Conservation (phyloP, 2,888 invertebrate species). For the Neoaliturus tenellus region DNA sequence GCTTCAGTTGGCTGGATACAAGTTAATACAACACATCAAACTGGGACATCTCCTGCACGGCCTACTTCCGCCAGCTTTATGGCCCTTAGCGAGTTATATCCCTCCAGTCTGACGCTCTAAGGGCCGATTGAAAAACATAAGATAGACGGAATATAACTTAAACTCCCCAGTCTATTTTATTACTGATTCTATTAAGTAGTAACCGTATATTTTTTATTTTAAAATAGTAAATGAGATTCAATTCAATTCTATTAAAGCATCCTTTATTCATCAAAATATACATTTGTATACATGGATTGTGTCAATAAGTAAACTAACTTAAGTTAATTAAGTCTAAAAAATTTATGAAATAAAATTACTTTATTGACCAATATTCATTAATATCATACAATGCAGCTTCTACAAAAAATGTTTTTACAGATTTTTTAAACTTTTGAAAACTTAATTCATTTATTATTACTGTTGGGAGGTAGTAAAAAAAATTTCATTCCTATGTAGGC, state of each 20-base stretch:
- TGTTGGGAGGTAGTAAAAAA: too few relatives aligned
- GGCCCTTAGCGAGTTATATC: not conserved
- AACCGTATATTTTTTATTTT: not conserved
- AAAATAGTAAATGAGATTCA: not conserved
- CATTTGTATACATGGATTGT: too few relatives aligned
- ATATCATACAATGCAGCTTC: too few relatives aligned
- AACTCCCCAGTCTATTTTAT: not conserved
- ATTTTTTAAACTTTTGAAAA: too few relatives aligned
- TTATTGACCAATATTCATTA: too few relatives aligned
- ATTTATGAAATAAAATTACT: too few relatives aligned
- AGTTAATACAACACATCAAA: constrained; percentile 16
- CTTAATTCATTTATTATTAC: too few relatives aligned
- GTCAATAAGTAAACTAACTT: too few relatives aligned
- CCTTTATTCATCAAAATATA: too few relatives aligned
- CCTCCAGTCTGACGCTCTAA: not conserved
- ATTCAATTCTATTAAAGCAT: not conserved
- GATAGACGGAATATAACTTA: not conserved
- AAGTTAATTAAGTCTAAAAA: too few relatives aligned
- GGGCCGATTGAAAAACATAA: not conserved
- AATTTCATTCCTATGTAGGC: too few relatives aligned
- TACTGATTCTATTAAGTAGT: not conserved
- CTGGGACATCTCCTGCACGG: constrained; percentile 6
- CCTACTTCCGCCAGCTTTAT: constrained; percentile 18
- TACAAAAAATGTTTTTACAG: too few relatives aligned
- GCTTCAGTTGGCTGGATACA: constrained; percentile 20